Evolutionary conservation across 92 coral and sea anemone genomes (phyloP), one percentile per base, ranked within the genome.

Genomic region (Montipora capitata): DNA sequence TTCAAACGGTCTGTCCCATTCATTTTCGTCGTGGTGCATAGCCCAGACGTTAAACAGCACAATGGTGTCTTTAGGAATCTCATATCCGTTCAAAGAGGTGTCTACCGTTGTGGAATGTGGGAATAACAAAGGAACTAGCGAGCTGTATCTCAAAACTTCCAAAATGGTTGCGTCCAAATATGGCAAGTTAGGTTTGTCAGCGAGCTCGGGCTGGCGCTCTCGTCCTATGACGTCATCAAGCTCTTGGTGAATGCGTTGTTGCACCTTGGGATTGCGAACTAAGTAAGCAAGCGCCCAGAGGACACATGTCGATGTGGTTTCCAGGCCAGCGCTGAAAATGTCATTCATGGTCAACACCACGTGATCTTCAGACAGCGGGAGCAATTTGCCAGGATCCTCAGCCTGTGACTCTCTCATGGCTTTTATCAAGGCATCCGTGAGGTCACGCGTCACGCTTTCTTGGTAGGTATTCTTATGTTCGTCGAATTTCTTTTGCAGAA

Each of bases 21-120:
- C 87, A 12, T 91, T 90, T 65, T 93, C 94, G 78, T 98, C 99
- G 71, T 95, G 96, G 68, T 98, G 98, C 84, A 98, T 98, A 35
- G 94, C 94, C 99, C 99, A 98, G 58, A 92, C 96, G 45, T 98
- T 98, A 74, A 96, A 84, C 72, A 98, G 82, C 52, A 98, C 93
- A 3, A 96, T 80, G 8, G 99, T 98, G 79, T 88, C 98, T 82
- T 96, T 91, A 3, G 99, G 99, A 52, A 98, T 93, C 39, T 79
- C 88, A 85, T 82, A 96, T 6, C 92, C 98, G 8, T 88, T 90
- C 78, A 98, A 71, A 2, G 77, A 77, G 17, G 99, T 98, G 84
- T 98, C 98, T 54, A 89, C 67, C 20, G 99, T 98, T 7, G 98
- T 96, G 48, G 98, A 93, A 87, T 98, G 99, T 16, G 99, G 99